phyloP scores from a whole-genome alignment of 2,888 invertebrate genomes.

The Orthonevra nobilis region DNA sequence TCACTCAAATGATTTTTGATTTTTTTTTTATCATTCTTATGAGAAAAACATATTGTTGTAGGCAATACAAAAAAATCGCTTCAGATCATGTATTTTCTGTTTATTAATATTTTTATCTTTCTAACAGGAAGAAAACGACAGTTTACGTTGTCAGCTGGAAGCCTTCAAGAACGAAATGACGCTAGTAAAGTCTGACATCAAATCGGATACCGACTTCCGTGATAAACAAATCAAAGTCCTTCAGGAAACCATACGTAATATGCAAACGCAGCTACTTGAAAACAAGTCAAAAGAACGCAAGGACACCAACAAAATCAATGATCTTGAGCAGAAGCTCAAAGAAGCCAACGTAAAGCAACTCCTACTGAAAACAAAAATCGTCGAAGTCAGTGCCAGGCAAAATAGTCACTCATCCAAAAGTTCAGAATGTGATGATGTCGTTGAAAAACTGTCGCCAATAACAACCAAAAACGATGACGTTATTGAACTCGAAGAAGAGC shows the following conservation, averaged over 20 bases:
- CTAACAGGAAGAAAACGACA: slow-evolving; percentile 92
- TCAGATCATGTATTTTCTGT: too few species aligned
- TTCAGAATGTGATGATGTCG: slow-evolving; percentile 73
- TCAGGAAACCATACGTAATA: slow-evolving; percentile 80
- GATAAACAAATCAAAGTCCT: slow-evolving; percentile 89
- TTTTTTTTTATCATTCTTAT: too few species aligned
- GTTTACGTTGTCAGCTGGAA: slow-evolving; percentile 93
- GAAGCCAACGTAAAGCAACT: slow-evolving; percentile 79
- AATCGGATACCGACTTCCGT: slow-evolving; percentile 89
- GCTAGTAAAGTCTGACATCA: slow-evolving; percentile 89
- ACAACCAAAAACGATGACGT: slow-evolving; percentile 45
- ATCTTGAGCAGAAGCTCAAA: slow-evolving; percentile 78
- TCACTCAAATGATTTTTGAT: too few species aligned
- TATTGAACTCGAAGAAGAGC: slow-evolving; percentile 56
- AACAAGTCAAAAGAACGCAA: slow-evolving; percentile 79
- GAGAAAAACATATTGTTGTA: too few species aligned
- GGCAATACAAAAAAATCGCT: too few species aligned
- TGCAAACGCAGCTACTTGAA: slow-evolving; percentile 79
- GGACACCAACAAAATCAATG: slow-evolving; percentile 76
- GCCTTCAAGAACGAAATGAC: slow-evolving; percentile 97
- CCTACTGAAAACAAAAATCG: slow-evolving; percentile 79
- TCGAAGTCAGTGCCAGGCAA: slow-evolving; percentile 74
- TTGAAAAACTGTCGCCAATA: slow-evolving; percentile 39
- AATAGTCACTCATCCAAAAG: slow-evolving; percentile 74
- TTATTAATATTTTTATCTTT: slow-evolving; percentile 3